A percentile compares a stretch with the other conserved stretches of the same genome.
These are phyloP conservation scores for Brenthis hecate DNA, from an alignment of 2,888 invertebrate genomes.

Conservation along the genomic window DNA sequence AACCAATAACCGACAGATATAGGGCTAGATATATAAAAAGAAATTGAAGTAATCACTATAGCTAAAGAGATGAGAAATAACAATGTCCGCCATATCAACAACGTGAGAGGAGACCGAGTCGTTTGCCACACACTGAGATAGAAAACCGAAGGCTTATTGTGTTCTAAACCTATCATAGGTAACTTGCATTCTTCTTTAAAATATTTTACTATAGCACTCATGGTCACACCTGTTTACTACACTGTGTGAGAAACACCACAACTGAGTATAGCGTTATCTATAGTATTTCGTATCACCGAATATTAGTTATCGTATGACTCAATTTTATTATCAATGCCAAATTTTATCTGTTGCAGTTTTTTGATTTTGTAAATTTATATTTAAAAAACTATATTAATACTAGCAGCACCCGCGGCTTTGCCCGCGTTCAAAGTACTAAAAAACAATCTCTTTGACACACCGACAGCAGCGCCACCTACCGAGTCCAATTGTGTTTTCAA, in stretches of 20 bases:
- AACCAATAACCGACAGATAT: slow-evolving; percentile 63
- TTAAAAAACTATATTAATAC: too few relatives aligned
- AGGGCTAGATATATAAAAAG: slow-evolving; percentile 55
- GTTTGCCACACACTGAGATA: slow-evolving; percentile 72
- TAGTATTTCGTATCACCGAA: slow-evolving; percentile 38
- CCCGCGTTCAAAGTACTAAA: too few relatives aligned
- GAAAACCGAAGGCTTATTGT: slow-evolving; percentile 65
- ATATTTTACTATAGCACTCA: slow-evolving; percentile 66
- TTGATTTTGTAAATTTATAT: slow-evolving; percentile 17
- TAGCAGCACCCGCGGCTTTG: too few relatives aligned
- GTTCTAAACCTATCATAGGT: slow-evolving; percentile 61
- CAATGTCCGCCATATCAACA: slow-evolving; percentile 64
- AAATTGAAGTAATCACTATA: slow-evolving; percentile 61
- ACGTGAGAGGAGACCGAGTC: slow-evolving; percentile 64
- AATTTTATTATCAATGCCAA: slow-evolving; percentile 42
- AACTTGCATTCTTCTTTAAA: slow-evolving; percentile 61
- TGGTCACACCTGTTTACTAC: slow-evolving; percentile 36
- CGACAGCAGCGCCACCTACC: too few relatives aligned
- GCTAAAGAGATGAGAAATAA: slow-evolving; percentile 62
- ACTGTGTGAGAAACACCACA: slow-evolving; percentile 13
- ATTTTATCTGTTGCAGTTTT: slow-evolving; percentile 29
- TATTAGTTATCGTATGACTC: slow-evolving; percentile 48
- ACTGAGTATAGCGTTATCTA: slow-evolving; percentile 35
- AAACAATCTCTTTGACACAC: too few relatives aligned
- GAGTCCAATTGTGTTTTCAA: too few relatives aligned